Base-by-base conservation (phyloP, 2,797 vertebrate genomes). In the Sebastolobus alascanus region DNA sequence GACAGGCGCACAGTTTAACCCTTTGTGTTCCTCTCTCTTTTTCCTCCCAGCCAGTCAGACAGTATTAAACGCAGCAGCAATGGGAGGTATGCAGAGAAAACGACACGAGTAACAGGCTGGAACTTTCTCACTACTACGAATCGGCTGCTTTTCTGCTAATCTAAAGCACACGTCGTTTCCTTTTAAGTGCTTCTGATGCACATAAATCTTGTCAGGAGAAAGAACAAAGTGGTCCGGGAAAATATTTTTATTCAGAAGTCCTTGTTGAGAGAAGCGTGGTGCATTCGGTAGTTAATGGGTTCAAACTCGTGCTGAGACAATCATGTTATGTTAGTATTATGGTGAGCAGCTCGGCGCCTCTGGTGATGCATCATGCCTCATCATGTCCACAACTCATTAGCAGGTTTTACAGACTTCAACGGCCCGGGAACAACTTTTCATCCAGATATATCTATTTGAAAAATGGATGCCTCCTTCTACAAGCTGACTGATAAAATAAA, bases 1-100 rank as follows among this genome's bases (percentile, higher is more conserved):
- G 90, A 90, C 81, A 84, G 72, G 82, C 89, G 20, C 77, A 58
- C 52, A 14, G 73, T 77, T 93, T 95, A 92, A 95, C 95, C 93
- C 94, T 93, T 91, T 82, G 65, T 79, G 78, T 75, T 16, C 86
- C 70, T 55, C 67, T 38, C 55, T 20, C 59, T 38, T 60, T 50
- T 50, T 14, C n/a, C 58, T 25, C 25, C 11, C 55, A 86, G 65
- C 75, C 80, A 83, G 73, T 64, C 75, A 80, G 66, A 84, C 77
- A 52, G 80, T 25, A 68, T 81, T 70, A 76, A 71, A 54, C 52
- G 74, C 16, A 67, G 83, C 67, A 75, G 76, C 65, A 50, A 77
- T 50, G 77, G 67, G 56, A 82, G 84, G 70, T 79, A 70, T 61
- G 67, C 50, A 56, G n/a, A 75, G 78, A 67, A 58, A 67, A 22